Base-by-base conservation (phyloP, 1,140 invertebrate genomes). In the Propsilocerus akamusi region DNA sequence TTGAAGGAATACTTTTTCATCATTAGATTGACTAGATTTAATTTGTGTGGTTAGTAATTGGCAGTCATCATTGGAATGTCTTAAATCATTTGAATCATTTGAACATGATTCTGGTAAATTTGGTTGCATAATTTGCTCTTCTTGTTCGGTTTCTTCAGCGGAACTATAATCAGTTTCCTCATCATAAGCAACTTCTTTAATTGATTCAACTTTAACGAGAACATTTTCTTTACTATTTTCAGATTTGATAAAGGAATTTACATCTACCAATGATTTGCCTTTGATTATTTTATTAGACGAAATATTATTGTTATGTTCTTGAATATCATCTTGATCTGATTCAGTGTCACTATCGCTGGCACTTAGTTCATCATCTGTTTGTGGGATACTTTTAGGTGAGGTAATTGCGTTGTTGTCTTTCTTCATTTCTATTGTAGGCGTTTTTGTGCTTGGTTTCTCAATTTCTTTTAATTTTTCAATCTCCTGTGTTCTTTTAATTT, bases 211-310 rank as follows among this genome's bases (percentile, higher is more conserved):
- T 41, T 41, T 17, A 41, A n/a, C n/a, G n/a, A n/a, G n/a, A n/a
- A n/a, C 22, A 8, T 17, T 20, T 41, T 41, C 34, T 17, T 41
- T 41, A 41, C 22, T 20, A 17, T 20, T 41, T n/a, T 41, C 34
- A 17, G 34, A 41, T 17, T 41, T n/a, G 17, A 41, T 41, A 10
- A 41, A 41, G 17, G 34, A 17, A 41, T 41, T 41, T 17, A 41
- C 34, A 41, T 41, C 22, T 20, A 41, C 34, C 34, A 41, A 41
- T 41, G 34, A 41, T 41, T 41, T 41, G 14, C 34, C 34, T 20
- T 41, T 41, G 8, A 30, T 7, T 12, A 41, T 41, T 41, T 17
- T 41, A 20, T 20, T n/a, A 41, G 14, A 12, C 14, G 28, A 30
- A 30, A 11, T 30, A 4, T 30, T n/a, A 30, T 30, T 6, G 10